Conservation (phyloP, 2,888 invertebrate genomes). For the Drosophila demipolita region DNA sequence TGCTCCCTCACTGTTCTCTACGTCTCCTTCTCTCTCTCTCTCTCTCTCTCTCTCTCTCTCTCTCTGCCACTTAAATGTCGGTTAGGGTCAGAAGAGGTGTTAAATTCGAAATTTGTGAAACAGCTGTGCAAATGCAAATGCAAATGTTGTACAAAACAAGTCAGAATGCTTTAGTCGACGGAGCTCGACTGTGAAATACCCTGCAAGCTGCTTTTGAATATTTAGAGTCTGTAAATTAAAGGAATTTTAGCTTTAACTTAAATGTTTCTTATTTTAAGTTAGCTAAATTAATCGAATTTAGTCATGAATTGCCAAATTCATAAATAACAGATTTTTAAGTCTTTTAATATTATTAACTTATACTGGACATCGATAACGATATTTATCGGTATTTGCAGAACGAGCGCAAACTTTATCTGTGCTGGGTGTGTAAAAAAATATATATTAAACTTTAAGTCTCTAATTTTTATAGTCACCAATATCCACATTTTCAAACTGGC, state of each 20-base stretch:
- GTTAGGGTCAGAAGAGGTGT: conserved; percentile 44
- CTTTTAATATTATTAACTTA: not conserved
- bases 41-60: not conserved
- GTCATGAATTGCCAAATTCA: not conserved
- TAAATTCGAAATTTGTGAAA: conserved; percentile 29
- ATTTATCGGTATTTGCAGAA: not conserved
- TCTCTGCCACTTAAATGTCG: conserved; percentile 7
- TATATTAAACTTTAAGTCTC: not conserved
- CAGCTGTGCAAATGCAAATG: conserved; percentile 55
- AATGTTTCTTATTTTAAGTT: not conserved
- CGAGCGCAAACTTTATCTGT: not conserved
- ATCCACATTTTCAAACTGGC: not conserved
- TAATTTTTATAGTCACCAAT: no score
- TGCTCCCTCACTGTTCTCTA: not conserved
- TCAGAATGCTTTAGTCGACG: not conserved
- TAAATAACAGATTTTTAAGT: not conserved
- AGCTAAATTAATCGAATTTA: not conserved
- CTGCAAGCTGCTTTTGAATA: not conserved
- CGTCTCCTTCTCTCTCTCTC: not conserved
- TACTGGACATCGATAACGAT: not conserved
- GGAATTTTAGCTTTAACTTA: not conserved
- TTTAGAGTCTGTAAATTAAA: not conserved
- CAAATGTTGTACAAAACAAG: not conserved
- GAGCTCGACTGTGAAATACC: not conserved
- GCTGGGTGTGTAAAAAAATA: not conserved